Evolutionary conservation across 1,140 invertebrate species (phyloP).

Genomic region (Melanaphis sacchari): DNA sequence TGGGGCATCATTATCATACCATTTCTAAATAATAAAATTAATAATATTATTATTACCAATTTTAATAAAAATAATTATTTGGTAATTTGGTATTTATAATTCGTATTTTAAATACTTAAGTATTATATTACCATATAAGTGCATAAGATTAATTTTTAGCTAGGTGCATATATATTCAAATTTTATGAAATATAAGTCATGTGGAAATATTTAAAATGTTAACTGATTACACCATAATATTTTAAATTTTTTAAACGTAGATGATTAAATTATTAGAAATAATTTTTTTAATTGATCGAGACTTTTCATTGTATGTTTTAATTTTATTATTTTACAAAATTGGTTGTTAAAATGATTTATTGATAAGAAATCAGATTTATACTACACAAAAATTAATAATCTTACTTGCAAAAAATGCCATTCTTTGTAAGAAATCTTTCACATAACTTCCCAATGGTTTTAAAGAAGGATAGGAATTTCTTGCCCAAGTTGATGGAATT

Average conservation of each 20-base stretch:
- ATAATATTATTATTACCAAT: neutral
- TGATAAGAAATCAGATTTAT: neutral
- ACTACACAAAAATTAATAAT: neutral
- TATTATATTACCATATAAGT: neutral
- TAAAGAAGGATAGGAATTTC: slow-evolving; percentile 88
- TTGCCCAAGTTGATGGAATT: slow-evolving; percentile 81
- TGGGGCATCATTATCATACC: slow-evolving; percentile 86
- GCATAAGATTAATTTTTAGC: neutral
- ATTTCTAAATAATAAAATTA: slow-evolving; percentile 68
- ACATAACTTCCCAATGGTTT: slow-evolving; percentile 92
- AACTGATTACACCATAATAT: neutral
- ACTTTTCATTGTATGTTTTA: neutral
- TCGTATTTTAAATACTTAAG: neutral
- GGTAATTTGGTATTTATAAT: neutral
- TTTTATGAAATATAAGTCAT: neutral
- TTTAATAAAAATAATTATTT: neutral
- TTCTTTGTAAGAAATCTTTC: slow-evolving; percentile 76
- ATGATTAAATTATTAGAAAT: neutral
- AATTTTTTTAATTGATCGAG: neutral
- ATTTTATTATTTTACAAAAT: neutral
- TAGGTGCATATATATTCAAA: neutral
- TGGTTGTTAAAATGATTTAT: neutral
- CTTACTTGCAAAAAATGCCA: slow-evolving; percentile 79
- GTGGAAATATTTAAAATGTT: neutral
- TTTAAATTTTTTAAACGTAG: neutral